These are phyloP conservation scores for Corythaixoides concolor DNA, from an alignment of 2,113 vertebrate species.

Conservation along the genomic window DNA sequence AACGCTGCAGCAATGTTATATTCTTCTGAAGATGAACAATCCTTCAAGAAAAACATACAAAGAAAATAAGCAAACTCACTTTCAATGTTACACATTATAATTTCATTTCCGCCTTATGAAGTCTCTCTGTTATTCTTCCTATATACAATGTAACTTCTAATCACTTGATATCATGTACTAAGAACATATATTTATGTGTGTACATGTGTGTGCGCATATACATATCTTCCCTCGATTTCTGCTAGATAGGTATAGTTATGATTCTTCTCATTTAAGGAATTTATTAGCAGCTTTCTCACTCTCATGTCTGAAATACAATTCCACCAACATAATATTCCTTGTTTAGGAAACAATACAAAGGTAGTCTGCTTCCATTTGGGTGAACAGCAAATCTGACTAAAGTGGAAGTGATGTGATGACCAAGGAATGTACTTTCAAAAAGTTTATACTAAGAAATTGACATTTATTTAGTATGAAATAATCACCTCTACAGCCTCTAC, in stretches of 20 bases:
- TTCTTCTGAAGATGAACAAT: constrained; percentile 96
- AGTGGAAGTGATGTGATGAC: background rate
- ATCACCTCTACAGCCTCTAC: background rate
- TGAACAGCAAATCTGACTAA: background rate
- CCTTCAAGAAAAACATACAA: constrained; percentile 79
- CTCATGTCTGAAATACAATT: background rate
- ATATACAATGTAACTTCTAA: background rate
- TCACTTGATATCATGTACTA: background rate
- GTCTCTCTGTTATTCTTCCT: background rate
- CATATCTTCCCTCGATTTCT: background rate
- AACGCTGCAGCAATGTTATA: constrained; percentile 90
- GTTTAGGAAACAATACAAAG: background rate
- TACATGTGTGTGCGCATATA: no score
- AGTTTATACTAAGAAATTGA: background rate
- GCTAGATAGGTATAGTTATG: background rate
- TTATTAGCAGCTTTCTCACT: background rate
- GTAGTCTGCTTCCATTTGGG: background rate
- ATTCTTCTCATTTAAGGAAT: background rate
- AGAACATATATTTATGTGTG: background rate
- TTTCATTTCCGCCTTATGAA: background rate
- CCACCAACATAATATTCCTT: background rate
- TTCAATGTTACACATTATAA: background rate
- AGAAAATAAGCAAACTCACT: background rate
- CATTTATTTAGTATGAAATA: background rate
- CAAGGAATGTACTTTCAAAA: background rate